phyloP scores from a whole-genome alignment of 2,797 vertebrate species.

The Phataginus tricuspis region DNA sequence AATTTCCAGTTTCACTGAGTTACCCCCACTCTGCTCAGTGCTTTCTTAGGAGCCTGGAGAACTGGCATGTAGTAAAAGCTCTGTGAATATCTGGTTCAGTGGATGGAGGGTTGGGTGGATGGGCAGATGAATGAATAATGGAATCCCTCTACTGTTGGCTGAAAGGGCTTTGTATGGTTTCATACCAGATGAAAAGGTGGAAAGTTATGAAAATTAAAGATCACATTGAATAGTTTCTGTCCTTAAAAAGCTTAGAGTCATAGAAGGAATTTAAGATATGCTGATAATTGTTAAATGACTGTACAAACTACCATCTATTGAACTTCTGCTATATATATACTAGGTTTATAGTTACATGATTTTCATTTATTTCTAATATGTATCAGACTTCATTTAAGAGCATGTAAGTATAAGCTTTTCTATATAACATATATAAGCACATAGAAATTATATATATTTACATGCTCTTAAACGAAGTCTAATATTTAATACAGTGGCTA shows the following conservation, averaged over 20 bases:
- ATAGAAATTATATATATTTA: not conserved
- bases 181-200: not conserved
- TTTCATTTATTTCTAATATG: not conserved
- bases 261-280: not conserved
- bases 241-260: not conserved
- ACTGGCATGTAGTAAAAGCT: not conserved
- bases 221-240: not conserved
- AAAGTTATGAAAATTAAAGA: not conserved
- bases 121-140: not conserved
- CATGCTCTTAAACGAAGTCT: not conserved
- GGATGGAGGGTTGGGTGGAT: not conserved
- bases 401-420: not conserved
- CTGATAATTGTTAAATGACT: not conserved
- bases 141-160: not conserved
- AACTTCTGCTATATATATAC: not conserved
- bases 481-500: not conserved
- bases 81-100: not conserved
- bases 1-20: not conserved
- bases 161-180: not conserved
- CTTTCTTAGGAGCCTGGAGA: not conserved
- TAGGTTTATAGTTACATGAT: not conserved
- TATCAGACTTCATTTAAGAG: not conserved
- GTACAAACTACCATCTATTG: not conserved
- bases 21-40: not conserved
- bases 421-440: not conserved